These are phyloP conservation scores for Drosophila dunni DNA, from an alignment of 1,140 invertebrate species.

Conservation along the genomic window DNA sequence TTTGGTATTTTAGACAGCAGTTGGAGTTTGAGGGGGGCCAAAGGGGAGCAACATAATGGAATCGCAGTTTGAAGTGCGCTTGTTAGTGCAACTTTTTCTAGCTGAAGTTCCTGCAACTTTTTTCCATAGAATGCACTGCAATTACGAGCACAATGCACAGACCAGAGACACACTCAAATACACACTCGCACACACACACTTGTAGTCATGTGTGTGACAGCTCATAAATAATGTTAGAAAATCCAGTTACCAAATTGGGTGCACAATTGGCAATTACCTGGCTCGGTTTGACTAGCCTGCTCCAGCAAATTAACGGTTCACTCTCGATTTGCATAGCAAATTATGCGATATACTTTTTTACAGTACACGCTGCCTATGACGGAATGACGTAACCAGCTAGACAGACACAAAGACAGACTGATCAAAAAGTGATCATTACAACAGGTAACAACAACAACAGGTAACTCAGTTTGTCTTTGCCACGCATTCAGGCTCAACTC, in stretches of 20 bases:
- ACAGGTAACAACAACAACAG: conserved; percentile 20
- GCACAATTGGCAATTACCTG: conserved; percentile 71
- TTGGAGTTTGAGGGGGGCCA: background rate
- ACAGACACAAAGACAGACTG: conserved; percentile 21
- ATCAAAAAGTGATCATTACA: conserved; percentile 30
- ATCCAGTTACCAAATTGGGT: conserved; percentile 83
- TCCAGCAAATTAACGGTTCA: conserved; percentile 70
- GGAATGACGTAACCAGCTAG: conserved; percentile 51
- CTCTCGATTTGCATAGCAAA: conserved; percentile 81
- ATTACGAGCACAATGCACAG: conserved; percentile 25
- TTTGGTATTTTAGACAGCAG: conserved; percentile 71
- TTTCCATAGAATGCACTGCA: conserved; percentile 33
- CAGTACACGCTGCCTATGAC: conserved; percentile 34
- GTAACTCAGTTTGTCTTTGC: conserved; percentile 27
- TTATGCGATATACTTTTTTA: conserved; percentile 75
- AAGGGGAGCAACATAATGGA: conserved; percentile 6
- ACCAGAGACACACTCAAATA: conserved; percentile 14
- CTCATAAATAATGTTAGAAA: conserved; percentile 77
- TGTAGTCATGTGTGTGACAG: conserved; percentile 3
- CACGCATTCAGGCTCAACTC: conserved; percentile 59
- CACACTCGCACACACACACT: conserved; percentile 12
- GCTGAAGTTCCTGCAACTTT: conserved; percentile 71
- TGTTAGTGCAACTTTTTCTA: conserved; percentile 74
- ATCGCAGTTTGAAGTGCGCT: conserved; percentile 57
- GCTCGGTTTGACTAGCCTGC: conserved; percentile 25